Evolutionary conservation across 2,797 vertebrate species (phyloP).

Genomic region (Sebastes variabilis): DNA sequence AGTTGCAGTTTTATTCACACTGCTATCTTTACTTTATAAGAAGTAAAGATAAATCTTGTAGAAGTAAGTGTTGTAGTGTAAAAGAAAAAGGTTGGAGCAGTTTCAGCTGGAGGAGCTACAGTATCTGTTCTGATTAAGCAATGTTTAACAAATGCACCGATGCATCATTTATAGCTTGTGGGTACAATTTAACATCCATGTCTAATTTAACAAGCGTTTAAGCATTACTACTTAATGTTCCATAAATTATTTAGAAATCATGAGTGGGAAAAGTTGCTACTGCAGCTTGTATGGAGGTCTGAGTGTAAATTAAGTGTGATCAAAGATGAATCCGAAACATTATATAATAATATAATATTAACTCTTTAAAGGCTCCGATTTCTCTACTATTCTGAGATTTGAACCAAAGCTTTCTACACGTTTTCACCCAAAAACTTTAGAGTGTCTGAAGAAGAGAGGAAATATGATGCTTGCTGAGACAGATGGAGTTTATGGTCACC

Average conservation of each 20-base stretch:
- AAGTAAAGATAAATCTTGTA: not conserved
- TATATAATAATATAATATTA: too few relatives aligned
- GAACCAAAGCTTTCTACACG: not conserved
- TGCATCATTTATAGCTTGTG: constrained; percentile 44
- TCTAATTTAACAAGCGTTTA: constrained; percentile 49
- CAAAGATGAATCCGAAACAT: not conserved
- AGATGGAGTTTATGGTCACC: constrained; percentile 59
- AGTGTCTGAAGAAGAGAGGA: not conserved
- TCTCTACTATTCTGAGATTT: not conserved
- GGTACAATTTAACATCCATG: constrained; percentile 42
- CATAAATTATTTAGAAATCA: constrained; percentile 43
- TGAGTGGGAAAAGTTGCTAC: not conserved
- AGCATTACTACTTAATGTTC: constrained; percentile 20
- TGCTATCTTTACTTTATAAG: not conserved
- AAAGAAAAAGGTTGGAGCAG: not conserved
- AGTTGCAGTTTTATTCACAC: not conserved
- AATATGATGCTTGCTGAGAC: constrained; percentile 8
- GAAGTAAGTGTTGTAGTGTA: not conserved
- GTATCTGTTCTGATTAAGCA: not conserved
- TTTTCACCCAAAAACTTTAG: not conserved
- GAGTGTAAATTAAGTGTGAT: not conserved
- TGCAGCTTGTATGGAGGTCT: not conserved
- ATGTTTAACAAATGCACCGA: constrained; percentile 32
- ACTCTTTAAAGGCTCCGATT: not conserved
- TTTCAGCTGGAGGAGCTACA: not conserved